phyloP scores from a whole-genome alignment of 2,797 vertebrate species.

The Buceros bicornis region DNA sequence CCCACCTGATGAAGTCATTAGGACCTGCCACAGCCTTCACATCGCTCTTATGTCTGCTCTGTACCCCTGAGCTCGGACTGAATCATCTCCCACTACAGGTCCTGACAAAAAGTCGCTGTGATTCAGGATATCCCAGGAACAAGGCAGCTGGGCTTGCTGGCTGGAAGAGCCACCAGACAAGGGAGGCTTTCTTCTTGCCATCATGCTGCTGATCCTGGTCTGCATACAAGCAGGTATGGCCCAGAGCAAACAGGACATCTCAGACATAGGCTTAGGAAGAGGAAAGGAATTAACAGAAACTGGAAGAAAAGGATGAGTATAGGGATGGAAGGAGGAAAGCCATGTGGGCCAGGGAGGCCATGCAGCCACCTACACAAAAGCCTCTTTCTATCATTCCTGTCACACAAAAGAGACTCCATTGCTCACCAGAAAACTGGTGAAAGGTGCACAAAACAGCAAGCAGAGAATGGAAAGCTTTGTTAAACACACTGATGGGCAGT shows the following conservation, averaged over 20 bases:
- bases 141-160: neutral
- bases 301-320: neutral
- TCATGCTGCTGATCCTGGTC: neutral
- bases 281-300: neutral
- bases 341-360: neutral
- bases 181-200: neutral
- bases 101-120: neutral
- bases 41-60: fast-evolving
- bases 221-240: neutral
- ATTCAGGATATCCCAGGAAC: neutral
- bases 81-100: neutral
- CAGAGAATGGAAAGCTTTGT: neutral
- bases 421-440: neutral
- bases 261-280: neutral
- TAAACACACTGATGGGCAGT: neutral
- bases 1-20: neutral
- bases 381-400: neutral
- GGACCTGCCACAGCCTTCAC: neutral
- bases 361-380: neutral
- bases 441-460: neutral
- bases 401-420: neutral
- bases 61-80: neutral
- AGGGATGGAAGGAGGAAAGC: neutral
- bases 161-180: neutral
- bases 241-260: neutral